phyloP scores from a whole-genome alignment of 1,140 invertebrate species.

The Apis dorsata region DNA sequence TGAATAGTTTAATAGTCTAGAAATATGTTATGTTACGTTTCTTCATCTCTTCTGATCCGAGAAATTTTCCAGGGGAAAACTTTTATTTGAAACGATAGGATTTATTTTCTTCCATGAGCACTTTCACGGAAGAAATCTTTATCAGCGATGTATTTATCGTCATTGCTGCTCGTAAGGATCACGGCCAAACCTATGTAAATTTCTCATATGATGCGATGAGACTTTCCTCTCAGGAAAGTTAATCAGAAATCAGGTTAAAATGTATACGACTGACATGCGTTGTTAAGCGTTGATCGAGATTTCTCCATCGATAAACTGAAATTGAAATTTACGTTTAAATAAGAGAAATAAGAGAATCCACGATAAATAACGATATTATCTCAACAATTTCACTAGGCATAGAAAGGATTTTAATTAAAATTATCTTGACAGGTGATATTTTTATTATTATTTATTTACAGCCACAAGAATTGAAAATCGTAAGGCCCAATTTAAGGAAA shows the following conservation, averaged over 20 bases:
- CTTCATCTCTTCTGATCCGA: neutral
- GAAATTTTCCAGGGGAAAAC: neutral
- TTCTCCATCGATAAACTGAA: neutral
- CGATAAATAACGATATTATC: no score
- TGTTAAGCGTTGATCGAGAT: constrained; percentile 22
- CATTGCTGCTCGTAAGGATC: constrained; percentile 17
- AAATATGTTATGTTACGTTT: no score
- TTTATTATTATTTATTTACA: constrained; percentile 23
- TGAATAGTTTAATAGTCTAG: no score
- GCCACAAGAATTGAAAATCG: constrained; percentile 74
- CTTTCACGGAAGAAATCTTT: constrained; percentile 46
- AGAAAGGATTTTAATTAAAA: neutral
- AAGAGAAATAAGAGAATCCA: no score
- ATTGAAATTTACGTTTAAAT: neutral
- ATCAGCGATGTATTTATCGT: constrained; percentile 35
- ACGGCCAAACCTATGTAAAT: neutral
- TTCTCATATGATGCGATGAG: constrained; percentile 5
- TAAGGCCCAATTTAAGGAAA: constrained; percentile 62
- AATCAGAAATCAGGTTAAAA: constrained; percentile 45
- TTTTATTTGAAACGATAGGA: constrained; percentile 6
- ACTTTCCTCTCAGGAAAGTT: constrained; percentile 62
- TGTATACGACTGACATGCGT: neutral
- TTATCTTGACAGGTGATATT: no score
- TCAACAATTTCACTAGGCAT: neutral
- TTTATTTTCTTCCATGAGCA: constrained; percentile 30